Percentiles rank a stretch among this genome's conserved stretches.
These are phyloP conservation scores for Cremastinae sp. DNA, from an alignment of 2,888 invertebrate genomes.

Conservation along the genomic window DNA sequence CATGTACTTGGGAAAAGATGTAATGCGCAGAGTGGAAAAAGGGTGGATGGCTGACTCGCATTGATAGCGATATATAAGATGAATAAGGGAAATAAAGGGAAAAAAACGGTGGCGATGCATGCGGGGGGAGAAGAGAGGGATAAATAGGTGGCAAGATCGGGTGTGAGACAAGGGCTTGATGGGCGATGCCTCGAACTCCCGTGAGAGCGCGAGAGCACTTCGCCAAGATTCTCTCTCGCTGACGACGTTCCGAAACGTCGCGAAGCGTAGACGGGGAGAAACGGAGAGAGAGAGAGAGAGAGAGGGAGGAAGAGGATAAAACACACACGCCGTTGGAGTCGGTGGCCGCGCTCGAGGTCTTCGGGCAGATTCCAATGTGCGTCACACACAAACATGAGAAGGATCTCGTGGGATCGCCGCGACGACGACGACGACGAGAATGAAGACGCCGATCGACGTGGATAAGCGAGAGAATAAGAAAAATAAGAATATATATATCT, in stretches of 20 bases:
- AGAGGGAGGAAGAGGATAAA: constrained; percentile 33
- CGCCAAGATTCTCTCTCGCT: constrained; percentile 14
- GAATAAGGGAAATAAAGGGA: no score
- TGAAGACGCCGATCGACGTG: background rate
- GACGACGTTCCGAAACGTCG: constrained; percentile 14
- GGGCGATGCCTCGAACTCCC: constrained; percentile 43
- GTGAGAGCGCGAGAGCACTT: constrained; percentile 30
- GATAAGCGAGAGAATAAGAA: constrained; percentile 24
- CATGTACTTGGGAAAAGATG: no score
- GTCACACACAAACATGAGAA: constrained; percentile 67
- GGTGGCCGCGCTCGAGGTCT: constrained; percentile 77
- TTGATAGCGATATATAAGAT: no score
- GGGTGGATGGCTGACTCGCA: no score
- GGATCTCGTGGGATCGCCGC: constrained; percentile 51
- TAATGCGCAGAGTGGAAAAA: no score
- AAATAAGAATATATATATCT: constrained; percentile 16
- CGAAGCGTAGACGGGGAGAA: constrained; percentile 9
- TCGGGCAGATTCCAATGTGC: constrained; percentile 74
- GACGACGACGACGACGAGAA: constrained; percentile 38
- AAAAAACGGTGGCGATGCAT: no score
- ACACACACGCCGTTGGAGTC: constrained; percentile 68
- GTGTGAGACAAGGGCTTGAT: constrained; percentile 28
- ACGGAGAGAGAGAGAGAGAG: constrained; percentile 24
- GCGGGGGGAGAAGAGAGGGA: no score
- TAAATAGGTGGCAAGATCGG: constrained; percentile 17